A percentile compares a stretch with the other conserved stretches of the same genome.
phyloP scores from a whole-genome alignment of 2,113 vertebrate genomes.

The human region GRCh38 chr7:4095001-4095500 shows the following conservation, averaged over 20 bases:
- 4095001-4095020: neutral
- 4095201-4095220: neutral
- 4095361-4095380: neutral
- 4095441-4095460: neutral
- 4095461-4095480: neutral
- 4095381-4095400: neutral
- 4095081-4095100: neutral
- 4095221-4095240: no score
- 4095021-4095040: neutral
- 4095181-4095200: neutral
- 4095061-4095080: neutral
- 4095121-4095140: no score
- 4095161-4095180: no score
- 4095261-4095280: no score
- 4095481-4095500: neutral
- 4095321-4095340: no score
- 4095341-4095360: neutral
- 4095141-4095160: no score
- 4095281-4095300: no score
- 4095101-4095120: no score
- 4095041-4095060: neutral
- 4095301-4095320: no score
- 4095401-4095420: neutral
- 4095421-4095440: neutral
- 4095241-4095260: no score